Percentiles rank a stretch among this genome's conserved stretches.
Evolutionary conservation across 2,888 invertebrate genomes (phyloP).

Genomic region (Euphydryas editha): DNA sequence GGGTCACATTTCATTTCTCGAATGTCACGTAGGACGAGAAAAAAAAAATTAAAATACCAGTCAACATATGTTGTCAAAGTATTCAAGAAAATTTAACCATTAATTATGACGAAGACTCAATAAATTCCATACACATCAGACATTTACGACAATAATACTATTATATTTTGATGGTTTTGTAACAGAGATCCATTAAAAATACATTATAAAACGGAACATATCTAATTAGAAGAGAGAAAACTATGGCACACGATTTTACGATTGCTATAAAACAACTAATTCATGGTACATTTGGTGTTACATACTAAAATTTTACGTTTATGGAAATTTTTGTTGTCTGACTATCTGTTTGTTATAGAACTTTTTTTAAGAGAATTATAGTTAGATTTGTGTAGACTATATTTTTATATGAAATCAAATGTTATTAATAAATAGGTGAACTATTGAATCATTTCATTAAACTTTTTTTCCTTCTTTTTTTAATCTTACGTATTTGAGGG

Average conservation of each 20-base stretch:
- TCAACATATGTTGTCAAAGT: not conserved
- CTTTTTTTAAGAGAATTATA: too few species aligned
- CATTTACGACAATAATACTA: conserved; percentile 1
- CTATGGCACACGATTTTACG: conserved; percentile 59
- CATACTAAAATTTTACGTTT: conserved; percentile 24
- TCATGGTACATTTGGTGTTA: conserved; percentile 32
- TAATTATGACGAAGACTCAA: not conserved
- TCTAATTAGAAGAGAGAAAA: conserved; percentile 37
- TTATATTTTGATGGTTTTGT: conserved; percentile 14
- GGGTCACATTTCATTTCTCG: not conserved
- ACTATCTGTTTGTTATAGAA: too few species aligned
- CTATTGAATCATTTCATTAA: too few species aligned
- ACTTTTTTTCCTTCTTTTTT: too few species aligned
- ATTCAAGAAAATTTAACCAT: not conserved
- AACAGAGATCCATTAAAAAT: conserved; percentile 20
- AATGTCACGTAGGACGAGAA: not conserved
- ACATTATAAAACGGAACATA: conserved; percentile 27
- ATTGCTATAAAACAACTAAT: conserved; percentile 45
- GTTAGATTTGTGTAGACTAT: too few species aligned
- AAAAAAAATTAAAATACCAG: not conserved
- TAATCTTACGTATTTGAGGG: too few species aligned
- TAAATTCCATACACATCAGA: not conserved
- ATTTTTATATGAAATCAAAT: too few species aligned
- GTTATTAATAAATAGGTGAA: too few species aligned
- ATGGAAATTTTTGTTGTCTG: not conserved